Evolutionary conservation across 2,797 vertebrate species (phyloP).

Genomic region (Falco biarmicus): DNA sequence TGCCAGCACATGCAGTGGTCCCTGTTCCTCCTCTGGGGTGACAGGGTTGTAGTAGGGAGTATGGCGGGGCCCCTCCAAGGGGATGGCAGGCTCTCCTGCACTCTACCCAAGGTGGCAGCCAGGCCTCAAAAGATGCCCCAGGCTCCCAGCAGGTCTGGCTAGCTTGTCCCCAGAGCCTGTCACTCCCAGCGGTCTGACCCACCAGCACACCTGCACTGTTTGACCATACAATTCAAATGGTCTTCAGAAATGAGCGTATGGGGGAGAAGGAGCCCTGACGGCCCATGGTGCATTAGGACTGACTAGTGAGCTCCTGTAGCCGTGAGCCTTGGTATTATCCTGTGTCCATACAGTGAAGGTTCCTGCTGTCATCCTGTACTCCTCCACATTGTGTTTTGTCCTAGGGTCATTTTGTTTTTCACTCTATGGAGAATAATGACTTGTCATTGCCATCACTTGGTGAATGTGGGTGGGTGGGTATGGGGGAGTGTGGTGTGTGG

Average conservation of each 20-base stretch:
- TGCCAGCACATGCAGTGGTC: background rate
- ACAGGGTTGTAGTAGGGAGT: background rate
- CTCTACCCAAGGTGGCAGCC: background rate
- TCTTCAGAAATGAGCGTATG: rapidly evolving
- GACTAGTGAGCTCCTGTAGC: background rate
- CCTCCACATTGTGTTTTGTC: rapidly evolving
- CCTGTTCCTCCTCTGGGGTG: background rate
- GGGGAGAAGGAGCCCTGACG: background rate
- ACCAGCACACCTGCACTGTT: background rate
- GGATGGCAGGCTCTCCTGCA: background rate
- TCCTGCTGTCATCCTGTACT: background rate
- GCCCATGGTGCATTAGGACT: background rate
- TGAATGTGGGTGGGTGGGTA: too few species aligned
- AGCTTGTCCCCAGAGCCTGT: background rate
- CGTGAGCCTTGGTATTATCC: background rate
- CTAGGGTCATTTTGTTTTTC: background rate
- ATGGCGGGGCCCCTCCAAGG: background rate
- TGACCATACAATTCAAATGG: background rate
- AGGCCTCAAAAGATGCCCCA: background rate
- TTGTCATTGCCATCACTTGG: background rate
- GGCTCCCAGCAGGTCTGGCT: background rate
- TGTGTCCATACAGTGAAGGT: background rate
- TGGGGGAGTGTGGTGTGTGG: too few species aligned
- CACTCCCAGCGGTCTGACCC: background rate
- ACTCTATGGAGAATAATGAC: background rate